Percentiles rank a stretch among this genome's conserved stretches.
Evolutionary conservation across 92 coral and sea anemone genomes (phyloP).

Genomic region (Phenganax marumi): DNA sequence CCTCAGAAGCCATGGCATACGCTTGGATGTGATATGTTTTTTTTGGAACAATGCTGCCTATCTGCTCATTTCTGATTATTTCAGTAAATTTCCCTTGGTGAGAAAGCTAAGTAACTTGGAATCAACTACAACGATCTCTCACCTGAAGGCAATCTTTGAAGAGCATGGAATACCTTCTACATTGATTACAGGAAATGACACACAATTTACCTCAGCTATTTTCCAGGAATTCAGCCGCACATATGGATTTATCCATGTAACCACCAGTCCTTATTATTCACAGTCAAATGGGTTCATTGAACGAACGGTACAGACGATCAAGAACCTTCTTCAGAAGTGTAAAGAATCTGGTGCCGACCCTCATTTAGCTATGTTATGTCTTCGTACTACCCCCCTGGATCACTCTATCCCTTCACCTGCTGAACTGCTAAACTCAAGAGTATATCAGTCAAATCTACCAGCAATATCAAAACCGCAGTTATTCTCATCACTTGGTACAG

Average conservation of each 20-base stretch:
- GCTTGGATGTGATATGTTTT: constrained; percentile 51
- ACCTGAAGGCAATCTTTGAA: constrained; percentile 63
- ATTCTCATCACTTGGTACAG: neutral
- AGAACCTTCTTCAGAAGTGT: constrained; percentile 54
- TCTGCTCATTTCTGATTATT: constrained; percentile 57
- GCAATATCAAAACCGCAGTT: constrained; percentile 13
- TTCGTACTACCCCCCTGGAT: constrained; percentile 55
- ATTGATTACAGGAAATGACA: constrained; percentile 62
- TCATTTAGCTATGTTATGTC: constrained; percentile 62
- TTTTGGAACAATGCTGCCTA: constrained; percentile 59
- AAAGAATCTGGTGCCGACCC: constrained; percentile 61
- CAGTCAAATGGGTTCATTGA: constrained; percentile 59
- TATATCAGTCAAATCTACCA: neutral
- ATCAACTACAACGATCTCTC: constrained; percentile 52
- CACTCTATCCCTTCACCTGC: constrained; percentile 60
- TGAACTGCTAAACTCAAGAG: neutral
- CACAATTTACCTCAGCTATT: constrained; percentile 63
- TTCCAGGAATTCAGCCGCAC: constrained; percentile 62
- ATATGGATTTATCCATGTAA: constrained; percentile 57
- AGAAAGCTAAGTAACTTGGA: constrained; percentile 25
- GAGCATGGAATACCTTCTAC: constrained; percentile 64
- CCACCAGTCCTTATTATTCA: constrained; percentile 59
- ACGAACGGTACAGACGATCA: constrained; percentile 51
- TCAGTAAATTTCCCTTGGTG: constrained; percentile 64
- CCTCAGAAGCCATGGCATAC: constrained; percentile 72